Evolutionary conservation across 2,888 invertebrate species (phyloP).

Genomic region (Eucriotettix oculatus): DNA sequence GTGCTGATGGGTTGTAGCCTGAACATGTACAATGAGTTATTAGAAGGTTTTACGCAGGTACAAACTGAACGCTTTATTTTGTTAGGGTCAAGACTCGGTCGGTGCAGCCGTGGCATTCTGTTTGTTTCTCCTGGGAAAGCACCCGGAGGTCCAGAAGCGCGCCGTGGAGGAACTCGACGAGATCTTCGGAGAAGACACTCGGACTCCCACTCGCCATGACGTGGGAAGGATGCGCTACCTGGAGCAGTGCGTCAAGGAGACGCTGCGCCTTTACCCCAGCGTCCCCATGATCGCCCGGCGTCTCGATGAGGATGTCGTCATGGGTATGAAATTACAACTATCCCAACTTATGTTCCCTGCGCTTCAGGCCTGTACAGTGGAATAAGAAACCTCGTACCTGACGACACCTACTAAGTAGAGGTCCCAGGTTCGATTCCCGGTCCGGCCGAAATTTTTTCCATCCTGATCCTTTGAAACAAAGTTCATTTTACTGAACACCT

Average conservation of each 20-base stretch:
- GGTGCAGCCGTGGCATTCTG: constrained; percentile 37
- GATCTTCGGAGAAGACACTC: constrained; percentile 16
- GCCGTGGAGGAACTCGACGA: constrained; percentile 18
- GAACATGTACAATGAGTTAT: too few relatives aligned
- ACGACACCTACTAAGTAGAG: too few relatives aligned
- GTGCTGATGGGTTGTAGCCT: too few relatives aligned
- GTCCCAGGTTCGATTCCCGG: too few relatives aligned
- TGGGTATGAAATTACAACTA: constrained; percentile 11
- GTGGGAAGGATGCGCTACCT: constrained; percentile 19
- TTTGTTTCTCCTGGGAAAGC: constrained; percentile 35
- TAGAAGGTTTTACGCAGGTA: not conserved
- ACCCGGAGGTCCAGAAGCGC: constrained; percentile 29
- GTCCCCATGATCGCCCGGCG: constrained; percentile 21
- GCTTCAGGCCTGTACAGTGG: too few relatives aligned
- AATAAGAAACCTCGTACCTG: too few relatives aligned
- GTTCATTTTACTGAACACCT: too few relatives aligned
- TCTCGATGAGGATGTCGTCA: constrained; percentile 20
- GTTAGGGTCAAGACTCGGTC: constrained; percentile 41
- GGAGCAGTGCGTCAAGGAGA: constrained; percentile 23
- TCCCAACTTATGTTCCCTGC: too few relatives aligned
- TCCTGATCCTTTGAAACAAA: too few relatives aligned
- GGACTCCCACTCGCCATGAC: constrained; percentile 18
- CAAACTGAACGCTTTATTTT: too few relatives aligned
- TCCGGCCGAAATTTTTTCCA: too few relatives aligned
- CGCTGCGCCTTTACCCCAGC: constrained; percentile 22